phyloP scores from a whole-genome alignment of 2,888 invertebrate genomes.

The Pimpla rufipes region DNA sequence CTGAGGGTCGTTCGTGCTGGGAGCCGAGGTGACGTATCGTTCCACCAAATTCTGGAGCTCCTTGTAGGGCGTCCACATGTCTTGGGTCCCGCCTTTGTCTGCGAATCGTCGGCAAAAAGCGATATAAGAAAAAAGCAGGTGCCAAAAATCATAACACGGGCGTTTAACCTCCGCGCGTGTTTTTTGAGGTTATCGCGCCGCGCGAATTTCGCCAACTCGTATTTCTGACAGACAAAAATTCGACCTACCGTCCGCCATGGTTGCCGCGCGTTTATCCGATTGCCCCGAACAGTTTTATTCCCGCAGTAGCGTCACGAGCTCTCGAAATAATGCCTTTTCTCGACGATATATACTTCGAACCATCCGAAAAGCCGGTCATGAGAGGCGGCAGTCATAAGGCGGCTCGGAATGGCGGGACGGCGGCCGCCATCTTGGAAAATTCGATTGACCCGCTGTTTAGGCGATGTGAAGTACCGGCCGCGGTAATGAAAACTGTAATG shows the following conservation, averaged over 20 bases:
- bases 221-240: neutral
- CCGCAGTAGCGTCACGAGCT: neutral
- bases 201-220: neutral
- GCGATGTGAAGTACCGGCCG: no score
- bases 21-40: slow-evolving; percentile 88
- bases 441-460: no score
- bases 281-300: neutral
- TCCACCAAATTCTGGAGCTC: slow-evolving; percentile 91
- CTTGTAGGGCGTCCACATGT: slow-evolving; percentile 95
- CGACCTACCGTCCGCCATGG: slow-evolving; percentile 61
- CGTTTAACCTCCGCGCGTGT: neutral
- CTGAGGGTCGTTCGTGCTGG: slow-evolving; percentile 87
- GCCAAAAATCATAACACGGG: slow-evolving; percentile 4
- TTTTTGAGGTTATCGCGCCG: slow-evolving; percentile 52
- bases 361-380: slow-evolving; percentile 57
- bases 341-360: slow-evolving; percentile 6
- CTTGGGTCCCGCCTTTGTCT: slow-evolving; percentile 87
- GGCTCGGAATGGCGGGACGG: no score
- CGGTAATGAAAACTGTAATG: no score
- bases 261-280: slow-evolving; percentile 8
- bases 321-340: neutral
- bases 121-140: neutral
- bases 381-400: neutral
- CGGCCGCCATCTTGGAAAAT: no score
- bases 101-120: slow-evolving; percentile 34